Percentiles rank a stretch among this genome's conserved stretches.
Conservation (phyloP, 2,888 invertebrate genomes). For the Plagiodera versicolora region DNA sequence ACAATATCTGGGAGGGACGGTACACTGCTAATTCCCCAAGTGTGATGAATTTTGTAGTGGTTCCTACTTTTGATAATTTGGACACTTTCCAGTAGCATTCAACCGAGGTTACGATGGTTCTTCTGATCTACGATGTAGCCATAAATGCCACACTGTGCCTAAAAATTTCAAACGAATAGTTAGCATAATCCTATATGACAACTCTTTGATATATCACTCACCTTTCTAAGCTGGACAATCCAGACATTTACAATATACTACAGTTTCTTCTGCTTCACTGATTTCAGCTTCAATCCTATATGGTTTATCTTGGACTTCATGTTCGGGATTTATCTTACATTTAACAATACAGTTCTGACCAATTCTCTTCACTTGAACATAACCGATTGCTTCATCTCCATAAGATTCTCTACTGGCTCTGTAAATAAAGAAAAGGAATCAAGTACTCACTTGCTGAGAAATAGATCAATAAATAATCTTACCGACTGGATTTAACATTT, state of each 20-base stretch:
- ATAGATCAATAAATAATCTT: neutral
- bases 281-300: neutral
- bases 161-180: neutral
- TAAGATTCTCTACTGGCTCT: neutral
- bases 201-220: neutral
- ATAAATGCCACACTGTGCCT: conserved; percentile 6
- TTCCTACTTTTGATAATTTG: conserved; percentile 4
- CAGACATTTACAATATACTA: neutral
- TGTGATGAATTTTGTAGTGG: conserved; percentile 2
- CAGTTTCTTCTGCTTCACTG: neutral
- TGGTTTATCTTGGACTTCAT: neutral
- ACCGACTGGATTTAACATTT: neutral
- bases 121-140: conserved; percentile 5
- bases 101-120: conserved; percentile 5
- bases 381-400: neutral
- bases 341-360: neutral
- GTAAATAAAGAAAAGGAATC: neutral
- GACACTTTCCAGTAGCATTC: conserved; percentile 12
- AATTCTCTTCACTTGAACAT: neutral
- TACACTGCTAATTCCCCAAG: neutral
- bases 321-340: neutral
- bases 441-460: too few relatives aligned
- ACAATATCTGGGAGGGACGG: neutral
- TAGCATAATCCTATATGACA: neutral
- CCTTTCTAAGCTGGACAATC: neutral